Percentiles rank a stretch among this genome's conserved stretches.
Evolutionary conservation across 37 sponge, comb jelly and placozoan genomes (phyloP).

Genomic region (Oscarella lobularis): DNA sequence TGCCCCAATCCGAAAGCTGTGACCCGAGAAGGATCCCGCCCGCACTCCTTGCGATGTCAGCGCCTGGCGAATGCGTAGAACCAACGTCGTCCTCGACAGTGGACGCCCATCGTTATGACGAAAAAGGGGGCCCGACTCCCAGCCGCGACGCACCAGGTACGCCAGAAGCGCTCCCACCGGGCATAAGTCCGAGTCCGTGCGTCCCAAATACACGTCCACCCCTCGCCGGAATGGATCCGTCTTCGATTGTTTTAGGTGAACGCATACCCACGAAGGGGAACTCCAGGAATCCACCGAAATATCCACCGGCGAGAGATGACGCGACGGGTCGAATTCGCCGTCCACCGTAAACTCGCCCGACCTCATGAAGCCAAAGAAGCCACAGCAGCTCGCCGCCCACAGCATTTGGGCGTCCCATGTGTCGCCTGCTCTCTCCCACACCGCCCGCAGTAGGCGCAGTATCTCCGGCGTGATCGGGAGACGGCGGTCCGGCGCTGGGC

Average conservation of each 20-base stretch:
- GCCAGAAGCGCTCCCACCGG: not conserved
- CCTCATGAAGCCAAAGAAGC: constrained; percentile 10
- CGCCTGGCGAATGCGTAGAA: not conserved
- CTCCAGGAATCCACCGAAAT: not conserved
- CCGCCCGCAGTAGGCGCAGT: not conserved
- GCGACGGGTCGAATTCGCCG: not conserved
- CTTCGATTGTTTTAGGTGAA: not conserved
- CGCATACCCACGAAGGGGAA: not conserved
- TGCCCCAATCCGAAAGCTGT: too few relatives aligned
- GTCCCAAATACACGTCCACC: not conserved
- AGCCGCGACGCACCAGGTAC: not conserved
- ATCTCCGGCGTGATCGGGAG: constrained; percentile 19
- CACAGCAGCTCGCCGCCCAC: not conserved
- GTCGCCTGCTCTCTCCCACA: not conserved
- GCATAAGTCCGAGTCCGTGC: not conserved
- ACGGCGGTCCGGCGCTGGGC: not conserved
- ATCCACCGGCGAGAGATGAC: not conserved
- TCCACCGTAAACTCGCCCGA: not conserved
- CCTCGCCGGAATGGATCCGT: not conserved
- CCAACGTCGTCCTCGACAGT: constrained; percentile 8
- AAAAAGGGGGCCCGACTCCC: not conserved
- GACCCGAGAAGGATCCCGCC: too few relatives aligned
- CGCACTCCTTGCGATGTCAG: constrained; percentile 5
- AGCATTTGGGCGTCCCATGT: not conserved
- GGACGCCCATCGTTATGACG: not conserved